Conservation (phyloP, 2,113 vertebrate species). For the Todiramphus chloris region DNA sequence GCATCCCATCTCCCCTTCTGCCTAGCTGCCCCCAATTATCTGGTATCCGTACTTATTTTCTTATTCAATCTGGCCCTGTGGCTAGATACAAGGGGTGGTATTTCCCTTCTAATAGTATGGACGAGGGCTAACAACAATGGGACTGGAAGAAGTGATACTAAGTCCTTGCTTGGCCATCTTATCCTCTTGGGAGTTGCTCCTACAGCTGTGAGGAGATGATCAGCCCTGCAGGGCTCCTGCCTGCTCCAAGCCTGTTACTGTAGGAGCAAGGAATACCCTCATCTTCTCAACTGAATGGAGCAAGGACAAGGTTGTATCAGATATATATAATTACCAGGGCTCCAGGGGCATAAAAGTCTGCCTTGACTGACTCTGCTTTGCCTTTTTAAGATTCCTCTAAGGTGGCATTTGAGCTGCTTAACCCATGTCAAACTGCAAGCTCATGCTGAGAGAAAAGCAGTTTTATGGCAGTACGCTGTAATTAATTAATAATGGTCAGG, state of each 20-base stretch:
- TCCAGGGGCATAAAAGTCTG: background rate
- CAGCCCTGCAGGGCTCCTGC: background rate
- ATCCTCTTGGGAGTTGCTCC: background rate
- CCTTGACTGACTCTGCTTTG: background rate
- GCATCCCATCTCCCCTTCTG: background rate
- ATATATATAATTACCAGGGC: background rate
- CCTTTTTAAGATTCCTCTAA: background rate
- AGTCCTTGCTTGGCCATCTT: background rate
- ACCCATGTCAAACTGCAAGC: background rate
- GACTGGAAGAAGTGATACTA: background rate
- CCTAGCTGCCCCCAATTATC: background rate
- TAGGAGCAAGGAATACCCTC: background rate
- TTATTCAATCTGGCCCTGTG: conserved; percentile 1
- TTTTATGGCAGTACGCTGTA: background rate
- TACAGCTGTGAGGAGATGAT: background rate
- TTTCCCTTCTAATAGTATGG: background rate
- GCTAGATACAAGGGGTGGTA: background rate
- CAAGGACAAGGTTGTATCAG: background rate
- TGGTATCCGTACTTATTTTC: conserved; percentile 44
- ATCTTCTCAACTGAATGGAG: background rate
- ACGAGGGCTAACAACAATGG: background rate
- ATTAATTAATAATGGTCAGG: background rate
- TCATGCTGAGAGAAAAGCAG: background rate
- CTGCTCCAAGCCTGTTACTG: background rate
- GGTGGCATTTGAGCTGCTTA: background rate